Conservation (phyloP, 1,140 invertebrate species). For the Lordiphosa stackelbergi region DNA sequence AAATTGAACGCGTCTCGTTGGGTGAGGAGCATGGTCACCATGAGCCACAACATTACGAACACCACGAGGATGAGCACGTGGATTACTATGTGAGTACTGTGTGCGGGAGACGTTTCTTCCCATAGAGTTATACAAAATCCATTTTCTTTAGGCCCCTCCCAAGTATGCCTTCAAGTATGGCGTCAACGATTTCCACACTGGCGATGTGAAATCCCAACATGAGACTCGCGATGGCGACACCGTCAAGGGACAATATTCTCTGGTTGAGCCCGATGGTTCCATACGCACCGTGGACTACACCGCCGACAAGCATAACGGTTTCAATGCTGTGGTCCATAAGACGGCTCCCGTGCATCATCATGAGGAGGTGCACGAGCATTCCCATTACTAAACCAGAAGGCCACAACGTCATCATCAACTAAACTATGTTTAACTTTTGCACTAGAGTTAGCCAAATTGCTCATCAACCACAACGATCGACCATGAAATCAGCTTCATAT, state of each 20-base stretch:
- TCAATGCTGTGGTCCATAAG: slow-evolving; percentile 83
- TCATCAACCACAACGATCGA: slow-evolving; percentile 53
- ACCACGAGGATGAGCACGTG: slow-evolving; percentile 72
- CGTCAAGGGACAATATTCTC: slow-evolving; percentile 78
- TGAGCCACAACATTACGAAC: slow-evolving; percentile 26
- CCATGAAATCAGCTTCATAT: slow-evolving; percentile 73
- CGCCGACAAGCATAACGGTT: slow-evolving; percentile 78
- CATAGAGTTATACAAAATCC: neutral
- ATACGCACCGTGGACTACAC: slow-evolving; percentile 79
- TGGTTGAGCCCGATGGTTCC: slow-evolving; percentile 80
- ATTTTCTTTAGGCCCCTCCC: slow-evolving; percentile 70
- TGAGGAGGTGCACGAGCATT: slow-evolving; percentile 65
- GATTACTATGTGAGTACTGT: slow-evolving; percentile 76
- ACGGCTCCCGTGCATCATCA: slow-evolving; percentile 79
- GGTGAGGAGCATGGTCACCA: slow-evolving; percentile 63
- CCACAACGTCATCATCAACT: slow-evolving; percentile 22
- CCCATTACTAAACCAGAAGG: slow-evolving; percentile 28
- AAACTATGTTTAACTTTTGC: slow-evolving; percentile 32
- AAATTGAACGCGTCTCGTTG: slow-evolving; percentile 69
- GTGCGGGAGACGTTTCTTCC: slow-evolving; percentile 12
- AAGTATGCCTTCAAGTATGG: slow-evolving; percentile 80
- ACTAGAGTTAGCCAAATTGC: slow-evolving; percentile 71
- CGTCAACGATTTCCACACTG: slow-evolving; percentile 79
- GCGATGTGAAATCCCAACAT: slow-evolving; percentile 79
- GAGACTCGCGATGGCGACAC: slow-evolving; percentile 79